Evolutionary conservation across 1,140 invertebrate species (phyloP).

Genomic region (Bacillus rossius): DNA sequence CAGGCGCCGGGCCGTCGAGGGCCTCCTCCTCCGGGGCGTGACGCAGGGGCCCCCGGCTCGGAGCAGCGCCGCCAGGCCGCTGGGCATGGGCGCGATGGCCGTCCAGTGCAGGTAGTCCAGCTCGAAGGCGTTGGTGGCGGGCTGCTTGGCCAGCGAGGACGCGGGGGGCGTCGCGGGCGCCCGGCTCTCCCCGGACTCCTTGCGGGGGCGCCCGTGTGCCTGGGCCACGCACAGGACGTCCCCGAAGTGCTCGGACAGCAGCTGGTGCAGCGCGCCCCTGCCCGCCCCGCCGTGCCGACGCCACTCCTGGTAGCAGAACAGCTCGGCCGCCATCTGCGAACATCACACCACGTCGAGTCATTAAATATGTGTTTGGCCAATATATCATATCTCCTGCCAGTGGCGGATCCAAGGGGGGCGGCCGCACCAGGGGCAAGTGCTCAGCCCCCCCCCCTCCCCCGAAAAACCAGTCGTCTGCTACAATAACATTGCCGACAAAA

Average conservation of each 20-base stretch:
- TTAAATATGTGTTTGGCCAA: too few species aligned
- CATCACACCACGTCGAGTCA: too few species aligned
- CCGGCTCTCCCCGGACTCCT: not conserved
- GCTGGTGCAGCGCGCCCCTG: not conserved
- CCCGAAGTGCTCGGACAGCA: conserved; percentile 6
- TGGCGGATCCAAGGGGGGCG: not conserved
- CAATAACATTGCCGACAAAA: too few species aligned
- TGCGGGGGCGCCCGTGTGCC: not conserved
- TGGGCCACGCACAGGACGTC: not conserved
- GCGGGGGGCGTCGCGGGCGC: not conserved
- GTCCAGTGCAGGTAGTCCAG: not conserved
- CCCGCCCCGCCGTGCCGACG: not conserved
- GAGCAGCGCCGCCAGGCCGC: not conserved
- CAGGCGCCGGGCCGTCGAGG: not conserved
- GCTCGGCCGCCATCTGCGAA: not conserved
- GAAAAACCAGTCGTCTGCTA: too few species aligned
- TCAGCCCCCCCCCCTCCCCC: too few species aligned
- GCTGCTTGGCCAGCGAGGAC: not conserved
- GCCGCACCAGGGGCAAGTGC: not conserved
- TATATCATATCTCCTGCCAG: too few species aligned
- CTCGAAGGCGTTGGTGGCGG: not conserved
- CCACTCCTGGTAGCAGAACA: not conserved
- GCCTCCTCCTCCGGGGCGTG: not conserved
- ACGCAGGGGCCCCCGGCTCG: not conserved
- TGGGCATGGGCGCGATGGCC: conserved; percentile 4